Percentiles rank a stretch among this genome's conserved stretches.
These are phyloP conservation scores for Scolopax mira DNA, from an alignment of 2,113 vertebrate species.

Conservation along the genomic window DNA sequence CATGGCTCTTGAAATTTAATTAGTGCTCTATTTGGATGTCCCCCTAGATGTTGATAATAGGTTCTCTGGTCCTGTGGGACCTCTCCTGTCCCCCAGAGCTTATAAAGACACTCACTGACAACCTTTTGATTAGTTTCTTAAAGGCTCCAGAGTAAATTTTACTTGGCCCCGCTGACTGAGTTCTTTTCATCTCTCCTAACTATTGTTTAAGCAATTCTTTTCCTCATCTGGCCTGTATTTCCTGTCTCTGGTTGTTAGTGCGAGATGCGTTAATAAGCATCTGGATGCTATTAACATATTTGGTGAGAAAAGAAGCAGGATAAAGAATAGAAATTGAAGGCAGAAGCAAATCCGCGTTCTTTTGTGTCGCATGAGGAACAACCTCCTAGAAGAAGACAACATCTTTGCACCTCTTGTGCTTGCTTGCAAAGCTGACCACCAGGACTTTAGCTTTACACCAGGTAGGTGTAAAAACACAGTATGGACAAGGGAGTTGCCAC, in stretches of 20 bases:
- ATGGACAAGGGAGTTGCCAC: neutral
- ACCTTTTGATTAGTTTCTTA: neutral
- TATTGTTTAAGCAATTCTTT: slow-evolving; percentile 17
- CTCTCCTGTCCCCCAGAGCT: neutral
- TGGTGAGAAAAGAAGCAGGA: slow-evolving; percentile 44
- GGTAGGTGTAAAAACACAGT: neutral
- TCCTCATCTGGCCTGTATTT: slow-evolving; percentile 60
- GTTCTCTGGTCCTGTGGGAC: neutral
- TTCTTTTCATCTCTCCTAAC: neutral
- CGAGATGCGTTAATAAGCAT: slow-evolving; percentile 43
- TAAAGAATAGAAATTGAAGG: slow-evolving; percentile 31
- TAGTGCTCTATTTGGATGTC: neutral
- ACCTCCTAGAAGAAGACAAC: neutral
- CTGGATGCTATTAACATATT: slow-evolving; percentile 47
- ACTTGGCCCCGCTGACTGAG: neutral
- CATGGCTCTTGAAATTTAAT: neutral
- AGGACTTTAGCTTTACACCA: too few relatives aligned
- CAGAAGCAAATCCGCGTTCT: neutral
- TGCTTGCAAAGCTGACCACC: neutral
- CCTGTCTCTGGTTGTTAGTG: slow-evolving; percentile 38
- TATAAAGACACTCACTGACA: neutral
- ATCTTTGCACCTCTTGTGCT: neutral
- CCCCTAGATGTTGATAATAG: neutral
- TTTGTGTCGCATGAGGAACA: neutral
- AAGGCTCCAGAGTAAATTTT: neutral